Base-by-base conservation (phyloP, 2,888 invertebrate species). In the Junonia oenone region DNA sequence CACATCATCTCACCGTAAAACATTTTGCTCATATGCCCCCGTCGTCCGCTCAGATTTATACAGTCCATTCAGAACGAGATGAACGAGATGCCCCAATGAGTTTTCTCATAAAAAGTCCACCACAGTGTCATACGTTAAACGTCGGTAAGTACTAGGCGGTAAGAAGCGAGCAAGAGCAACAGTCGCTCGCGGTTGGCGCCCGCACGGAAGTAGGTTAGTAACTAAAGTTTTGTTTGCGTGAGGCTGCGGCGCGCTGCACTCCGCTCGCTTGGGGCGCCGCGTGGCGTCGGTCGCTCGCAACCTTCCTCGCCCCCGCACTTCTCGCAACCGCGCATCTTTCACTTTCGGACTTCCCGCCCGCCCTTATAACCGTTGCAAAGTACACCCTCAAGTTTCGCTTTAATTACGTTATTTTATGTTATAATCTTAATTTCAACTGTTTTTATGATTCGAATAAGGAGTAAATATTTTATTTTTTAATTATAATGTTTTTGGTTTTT, bases 141-240 rank as follows among this genome's bases (percentile, higher is more conserved):
- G 61, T 48, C 58, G 53, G 61, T 56, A 56, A 55, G 53, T 26
- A 54, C 47, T 54, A 60, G 63, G 56, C 58, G 62, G 62, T 53
- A 62, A 51, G 48, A 54, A 50, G 55, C 58, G 57, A 51, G 58
- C 69, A 68, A 67, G 69, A 65, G 51, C 35, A 45, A 61, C 62
- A 63, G 77, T 69, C 76, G 78, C 75, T 75, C 76, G 81, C 84
- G 77, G 82, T 82, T 83, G 87, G 87, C 86, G 83, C 88, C 81
- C 88, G 89, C 86, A 81, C 90, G 89, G 90, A 90, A 89, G 90
- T 90, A 89, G 90, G 90, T 90, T 90, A 89, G 75, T 85, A 86
- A 90, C 90, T 90, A 90, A 90, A 90, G 85, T 89, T 89, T 90
- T 87, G 89, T 90, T 90, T 85, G 89, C 86, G 89, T 87, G 90